Percentiles rank a stretch among this genome's conserved stretches.
These are phyloP conservation scores for Heterochromis multidens DNA, from an alignment of 2,113 vertebrate genomes.

Conservation along the genomic window DNA sequence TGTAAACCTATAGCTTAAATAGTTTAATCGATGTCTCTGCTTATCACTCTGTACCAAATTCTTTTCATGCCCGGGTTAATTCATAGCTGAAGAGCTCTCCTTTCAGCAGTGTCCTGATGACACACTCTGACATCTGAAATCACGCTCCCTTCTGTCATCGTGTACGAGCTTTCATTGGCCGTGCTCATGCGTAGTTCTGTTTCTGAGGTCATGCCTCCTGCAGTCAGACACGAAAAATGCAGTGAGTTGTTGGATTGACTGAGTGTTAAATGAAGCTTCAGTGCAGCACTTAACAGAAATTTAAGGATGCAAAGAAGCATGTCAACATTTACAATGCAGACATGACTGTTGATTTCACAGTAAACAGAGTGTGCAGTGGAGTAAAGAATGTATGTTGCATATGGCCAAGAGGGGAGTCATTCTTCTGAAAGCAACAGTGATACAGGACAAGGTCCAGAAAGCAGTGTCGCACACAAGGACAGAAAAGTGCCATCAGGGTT, in stretches of 20 bases:
- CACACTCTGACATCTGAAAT: not conserved
- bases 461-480: not conserved
- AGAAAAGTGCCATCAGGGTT: constrained; percentile 23
- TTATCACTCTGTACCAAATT: not conserved
- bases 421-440: not conserved
- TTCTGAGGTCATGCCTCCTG: constrained; percentile 33
- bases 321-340: not conserved
- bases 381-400: not conserved
- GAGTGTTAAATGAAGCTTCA: not conserved
- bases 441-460: not conserved
- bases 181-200: constrained; percentile 14
- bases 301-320: not conserved
- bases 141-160: not conserved
- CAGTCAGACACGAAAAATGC: not conserved
- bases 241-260: not conserved
- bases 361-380: constrained; percentile 1
- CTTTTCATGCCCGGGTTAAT: not conserved
- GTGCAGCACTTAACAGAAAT: not conserved
- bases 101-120: not conserved
- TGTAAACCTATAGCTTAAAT: not conserved
- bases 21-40: not conserved
- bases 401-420: not conserved
- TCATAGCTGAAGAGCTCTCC: not conserved
- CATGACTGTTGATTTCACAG: not conserved
- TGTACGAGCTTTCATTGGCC: not conserved